Percentiles rank a stretch among this genome's conserved stretches.
Evolutionary conservation across 2,888 invertebrate genomes (phyloP).

Genomic region (Cantharis nigra): DNA sequence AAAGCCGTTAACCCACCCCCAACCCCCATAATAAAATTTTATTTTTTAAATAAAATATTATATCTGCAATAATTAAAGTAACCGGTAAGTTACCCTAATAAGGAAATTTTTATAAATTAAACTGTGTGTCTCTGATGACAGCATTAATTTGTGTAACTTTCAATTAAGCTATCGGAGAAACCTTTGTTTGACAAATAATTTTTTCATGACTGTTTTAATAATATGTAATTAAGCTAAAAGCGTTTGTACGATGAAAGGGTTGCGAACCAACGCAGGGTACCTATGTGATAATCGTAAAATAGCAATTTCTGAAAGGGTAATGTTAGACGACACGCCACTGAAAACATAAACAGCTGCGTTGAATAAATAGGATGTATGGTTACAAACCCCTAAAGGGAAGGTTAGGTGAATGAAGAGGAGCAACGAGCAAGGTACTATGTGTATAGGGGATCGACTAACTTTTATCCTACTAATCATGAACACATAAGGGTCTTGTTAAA

Average conservation of each 20-base stretch:
- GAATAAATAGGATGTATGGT: conserved; percentile 33
- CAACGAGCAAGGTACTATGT: conserved; percentile 17
- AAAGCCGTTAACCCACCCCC: not conserved
- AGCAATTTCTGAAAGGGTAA: conserved; percentile 21
- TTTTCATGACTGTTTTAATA: not conserved
- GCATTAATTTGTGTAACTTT: not conserved
- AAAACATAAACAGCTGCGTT: conserved; percentile 33
- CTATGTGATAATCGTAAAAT: conserved; percentile 21
- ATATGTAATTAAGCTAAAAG: conserved; percentile 21
- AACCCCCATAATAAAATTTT: not conserved
- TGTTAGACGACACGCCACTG: conserved; percentile 32
- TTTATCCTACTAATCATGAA: conserved; percentile 28
- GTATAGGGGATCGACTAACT: conserved; percentile 2
- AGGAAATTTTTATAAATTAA: not conserved
- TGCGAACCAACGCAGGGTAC: not conserved
- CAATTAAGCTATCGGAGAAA: not conserved
- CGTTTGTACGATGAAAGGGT: not conserved
- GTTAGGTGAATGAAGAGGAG: conserved; percentile 21
- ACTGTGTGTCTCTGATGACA: not conserved
- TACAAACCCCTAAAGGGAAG: conserved; percentile 31
- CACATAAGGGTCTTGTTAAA: conserved; percentile 28
- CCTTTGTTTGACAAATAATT: not conserved
- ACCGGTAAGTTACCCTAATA: no score
- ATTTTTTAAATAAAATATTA: not conserved
- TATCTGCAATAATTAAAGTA: not conserved